Percentiles rank a stretch among this genome's conserved stretches.
Conservation (phyloP, 2,113 vertebrate species). For the Thomomys bottae region DNA sequence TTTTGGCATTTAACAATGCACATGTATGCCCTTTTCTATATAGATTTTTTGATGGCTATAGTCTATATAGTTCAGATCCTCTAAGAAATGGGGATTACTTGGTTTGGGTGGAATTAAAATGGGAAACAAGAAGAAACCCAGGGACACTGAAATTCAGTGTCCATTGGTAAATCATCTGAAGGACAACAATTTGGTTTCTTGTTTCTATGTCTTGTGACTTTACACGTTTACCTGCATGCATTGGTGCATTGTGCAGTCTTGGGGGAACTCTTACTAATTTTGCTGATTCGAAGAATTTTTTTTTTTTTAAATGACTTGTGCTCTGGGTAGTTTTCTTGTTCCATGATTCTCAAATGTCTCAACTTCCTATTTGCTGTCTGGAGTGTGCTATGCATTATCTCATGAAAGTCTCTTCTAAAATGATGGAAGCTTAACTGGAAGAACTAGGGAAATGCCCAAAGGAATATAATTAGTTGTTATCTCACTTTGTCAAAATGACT, state of each 20-base stretch:
- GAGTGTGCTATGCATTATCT: too few species aligned
- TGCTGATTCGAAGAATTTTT: neutral
- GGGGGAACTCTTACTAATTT: neutral
- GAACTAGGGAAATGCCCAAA: neutral
- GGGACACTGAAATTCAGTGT: neutral
- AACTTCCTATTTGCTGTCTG: neutral
- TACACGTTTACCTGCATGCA: neutral
- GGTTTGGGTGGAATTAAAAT: neutral
- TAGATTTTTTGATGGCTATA: neutral
- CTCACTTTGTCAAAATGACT: neutral
- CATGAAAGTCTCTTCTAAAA: neutral
- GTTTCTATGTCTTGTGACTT: neutral
- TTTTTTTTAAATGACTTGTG: neutral
- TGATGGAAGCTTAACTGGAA: neutral
- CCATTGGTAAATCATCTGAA: neutral
- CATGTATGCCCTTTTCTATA: neutral
- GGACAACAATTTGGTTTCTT: neutral
- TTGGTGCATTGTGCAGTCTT: neutral
- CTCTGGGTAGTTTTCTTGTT: neutral
- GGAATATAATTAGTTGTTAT: neutral
- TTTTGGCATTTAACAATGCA: neutral
- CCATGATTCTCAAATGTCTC: conserved; percentile 15
- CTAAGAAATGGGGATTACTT: neutral
- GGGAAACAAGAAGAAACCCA: neutral
- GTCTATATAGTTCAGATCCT: neutral